Conservation (phyloP, 2,888 invertebrate genomes). For the Brachyptera putata region DNA sequence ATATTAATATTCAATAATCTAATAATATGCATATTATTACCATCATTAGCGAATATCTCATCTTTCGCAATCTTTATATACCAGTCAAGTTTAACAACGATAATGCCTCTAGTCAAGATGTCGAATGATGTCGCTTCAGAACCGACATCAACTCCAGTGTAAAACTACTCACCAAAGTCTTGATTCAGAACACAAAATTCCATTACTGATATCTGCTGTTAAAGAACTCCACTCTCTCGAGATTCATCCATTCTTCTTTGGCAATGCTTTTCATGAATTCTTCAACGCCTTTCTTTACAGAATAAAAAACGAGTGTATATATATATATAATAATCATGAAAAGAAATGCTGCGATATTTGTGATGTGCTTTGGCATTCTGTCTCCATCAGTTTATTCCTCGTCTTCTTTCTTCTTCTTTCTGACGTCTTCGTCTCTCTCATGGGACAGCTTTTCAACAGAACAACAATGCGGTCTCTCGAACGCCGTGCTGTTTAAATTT, state of each 20-base stretch:
- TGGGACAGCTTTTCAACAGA: conserved; percentile 32
- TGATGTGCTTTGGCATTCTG: conserved; percentile 18
- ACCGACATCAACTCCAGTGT: conserved; percentile 3
- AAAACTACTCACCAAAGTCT: conserved; percentile 10
- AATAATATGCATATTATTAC: no score
- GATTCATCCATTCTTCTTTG: conserved; percentile 19
- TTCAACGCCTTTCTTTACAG: conserved; percentile 10
- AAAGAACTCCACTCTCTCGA: conserved; percentile 23
- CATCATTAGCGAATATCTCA: background rate
- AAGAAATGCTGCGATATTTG: conserved; percentile 22
- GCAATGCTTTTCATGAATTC: conserved; percentile 10
- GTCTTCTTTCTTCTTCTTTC: conserved; percentile 4
- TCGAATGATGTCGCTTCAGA: no score
- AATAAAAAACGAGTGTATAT: conserved; percentile 19
- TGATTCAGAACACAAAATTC: conserved; percentile 17
- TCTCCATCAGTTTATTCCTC: conserved; percentile 17
- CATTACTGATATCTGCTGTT: conserved; percentile 26
- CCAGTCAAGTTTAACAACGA: no score
- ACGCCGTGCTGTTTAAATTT: conserved; percentile 34
- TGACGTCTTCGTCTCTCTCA: conserved; percentile 21
- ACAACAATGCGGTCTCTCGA: conserved; percentile 28
- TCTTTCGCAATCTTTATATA: no score
- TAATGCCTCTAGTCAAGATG: no score
- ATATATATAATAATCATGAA: conserved; percentile 20
- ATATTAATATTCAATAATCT: no score